Evolutionary conservation across 2,797 vertebrate species (phyloP).

Genomic region (Acanthurus tractus): DNA sequence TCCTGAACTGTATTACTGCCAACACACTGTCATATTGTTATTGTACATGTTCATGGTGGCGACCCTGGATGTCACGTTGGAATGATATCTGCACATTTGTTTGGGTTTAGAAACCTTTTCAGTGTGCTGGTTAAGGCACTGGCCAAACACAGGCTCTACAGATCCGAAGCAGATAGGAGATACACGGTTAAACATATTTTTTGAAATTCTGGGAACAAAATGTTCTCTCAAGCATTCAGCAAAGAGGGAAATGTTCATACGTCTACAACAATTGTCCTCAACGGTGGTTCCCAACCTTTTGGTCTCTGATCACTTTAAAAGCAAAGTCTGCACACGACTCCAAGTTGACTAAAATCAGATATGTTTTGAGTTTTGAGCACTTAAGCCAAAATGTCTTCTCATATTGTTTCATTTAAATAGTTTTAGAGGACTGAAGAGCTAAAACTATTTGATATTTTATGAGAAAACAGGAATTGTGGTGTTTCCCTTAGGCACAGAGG

Average conservation of each 20-base stretch:
- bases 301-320: slow-evolving; percentile 20
- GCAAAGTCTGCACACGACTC: not conserved
- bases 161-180: slow-evolving; percentile 68
- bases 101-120: slow-evolving; percentile 69
- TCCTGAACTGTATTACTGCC: slow-evolving; percentile 53
- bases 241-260: slow-evolving; percentile 34
- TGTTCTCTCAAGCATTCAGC: slow-evolving; percentile 49
- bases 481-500: not conserved
- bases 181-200: slow-evolving; percentile 24
- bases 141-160: slow-evolving; percentile 61
- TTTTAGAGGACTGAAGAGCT: not conserved
- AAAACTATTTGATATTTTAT: not conserved
- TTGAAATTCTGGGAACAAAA: slow-evolving; percentile 60
- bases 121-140: slow-evolving; percentile 48
- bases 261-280: slow-evolving; percentile 15
- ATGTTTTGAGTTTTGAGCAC: slow-evolving; percentile 21
- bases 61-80: slow-evolving; percentile 67
- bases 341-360: not conserved
- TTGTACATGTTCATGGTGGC: slow-evolving; percentile 60
- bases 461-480: not conserved
- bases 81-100: slow-evolving; percentile 73
- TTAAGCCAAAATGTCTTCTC: not conserved
- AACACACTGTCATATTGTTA: slow-evolving; percentile 68
- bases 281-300: slow-evolving; percentile 3
- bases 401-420: slow-evolving; percentile 7